Conservation (phyloP, 2,113 vertebrate species). For the Thunnus thynnus region DNA sequence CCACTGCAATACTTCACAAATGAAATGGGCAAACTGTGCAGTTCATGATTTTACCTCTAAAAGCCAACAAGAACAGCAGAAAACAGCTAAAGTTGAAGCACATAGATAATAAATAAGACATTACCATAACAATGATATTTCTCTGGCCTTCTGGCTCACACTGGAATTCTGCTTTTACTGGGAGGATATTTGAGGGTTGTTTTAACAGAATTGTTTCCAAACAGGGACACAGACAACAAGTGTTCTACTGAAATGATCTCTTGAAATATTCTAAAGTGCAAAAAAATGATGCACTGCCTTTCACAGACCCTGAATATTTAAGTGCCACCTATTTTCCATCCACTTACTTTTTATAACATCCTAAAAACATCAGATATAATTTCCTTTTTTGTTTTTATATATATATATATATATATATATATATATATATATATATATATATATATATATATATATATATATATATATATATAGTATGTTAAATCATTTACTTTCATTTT, state of each 20-base stretch:
- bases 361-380: no score
- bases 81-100: constrained; percentile 21
- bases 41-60: constrained; percentile 25
- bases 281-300: background rate
- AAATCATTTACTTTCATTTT: no score
- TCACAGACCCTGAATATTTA: background rate
- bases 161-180: constrained; percentile 34
- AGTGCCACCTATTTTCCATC: no score
- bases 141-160: constrained; percentile 10
- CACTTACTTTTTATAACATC: no score
- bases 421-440: no score
- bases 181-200: background rate
- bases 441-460: no score
- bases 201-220: constrained; percentile 25
- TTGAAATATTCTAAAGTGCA: background rate
- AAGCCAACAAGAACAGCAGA: constrained; percentile 22
- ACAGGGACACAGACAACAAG: background rate
- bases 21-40: constrained; percentile 19
- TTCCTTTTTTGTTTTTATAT: no score
- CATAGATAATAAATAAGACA: constrained; percentile 44
- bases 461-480: no score
- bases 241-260: background rate
- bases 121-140: constrained; percentile 28
- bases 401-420: no score
- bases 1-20: constrained; percentile 26